These are phyloP conservation scores for Lithodes maja DNA, from an alignment of 2,888 invertebrate species.

Conservation along the genomic window DNA sequence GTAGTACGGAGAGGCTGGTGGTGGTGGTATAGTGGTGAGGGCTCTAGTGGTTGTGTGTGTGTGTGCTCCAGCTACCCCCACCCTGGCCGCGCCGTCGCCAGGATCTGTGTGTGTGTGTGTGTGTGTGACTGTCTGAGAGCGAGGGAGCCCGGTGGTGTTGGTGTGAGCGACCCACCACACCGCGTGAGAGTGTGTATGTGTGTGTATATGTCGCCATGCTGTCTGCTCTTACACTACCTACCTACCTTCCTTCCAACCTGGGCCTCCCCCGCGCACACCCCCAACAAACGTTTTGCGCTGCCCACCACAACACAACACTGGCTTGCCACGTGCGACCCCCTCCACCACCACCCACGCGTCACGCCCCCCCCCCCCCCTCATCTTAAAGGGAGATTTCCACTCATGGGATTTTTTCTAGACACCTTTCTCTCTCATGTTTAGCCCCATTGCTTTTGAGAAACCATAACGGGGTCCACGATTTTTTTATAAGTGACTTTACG, in stretches of 20 bases:
- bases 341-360: background rate
- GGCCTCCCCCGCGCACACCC: background rate
- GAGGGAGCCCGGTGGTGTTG: slow-evolving; percentile 20
- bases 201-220: slow-evolving; percentile 19
- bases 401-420: no score
- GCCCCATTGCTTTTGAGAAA: no score
- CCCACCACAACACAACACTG: slow-evolving; percentile 33
- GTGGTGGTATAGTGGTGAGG: background rate
- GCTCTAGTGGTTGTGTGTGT: no score
- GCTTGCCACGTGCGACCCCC: background rate
- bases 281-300: slow-evolving; percentile 45
- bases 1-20: slow-evolving; percentile 16
- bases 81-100: slow-evolving; percentile 16
- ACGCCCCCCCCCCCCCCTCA: slow-evolving; percentile 9
- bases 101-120: slow-evolving; percentile 31
- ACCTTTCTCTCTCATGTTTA: no score
- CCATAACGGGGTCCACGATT: no score
- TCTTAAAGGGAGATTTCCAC: background rate
- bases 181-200: slow-evolving; percentile 28
- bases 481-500: no score
- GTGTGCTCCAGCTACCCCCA: background rate
- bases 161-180: slow-evolving; percentile 34
- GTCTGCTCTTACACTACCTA: slow-evolving; percentile 3
- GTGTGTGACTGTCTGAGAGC: slow-evolving; percentile 9
- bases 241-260: background rate